These are phyloP conservation scores for Serranus cabrilla DNA, from an alignment of 2,797 vertebrate species.

Conservation along the genomic window DNA sequence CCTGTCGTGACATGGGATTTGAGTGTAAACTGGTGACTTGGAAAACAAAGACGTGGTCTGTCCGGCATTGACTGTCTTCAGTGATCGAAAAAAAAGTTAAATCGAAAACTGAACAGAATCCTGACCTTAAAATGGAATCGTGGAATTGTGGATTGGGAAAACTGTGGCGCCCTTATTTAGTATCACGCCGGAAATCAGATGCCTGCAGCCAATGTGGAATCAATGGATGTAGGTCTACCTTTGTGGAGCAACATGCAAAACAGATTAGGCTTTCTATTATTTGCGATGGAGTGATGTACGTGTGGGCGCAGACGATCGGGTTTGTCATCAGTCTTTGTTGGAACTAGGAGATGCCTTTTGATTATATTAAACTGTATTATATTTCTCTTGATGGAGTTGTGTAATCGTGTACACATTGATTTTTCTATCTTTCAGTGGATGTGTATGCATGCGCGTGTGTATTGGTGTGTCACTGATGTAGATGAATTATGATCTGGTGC, in stretches of 20 bases:
- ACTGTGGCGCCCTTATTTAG: slow-evolving; percentile 2
- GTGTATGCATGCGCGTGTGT: slow-evolving; percentile 45
- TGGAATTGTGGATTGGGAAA: slow-evolving; percentile 15
- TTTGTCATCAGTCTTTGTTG: slow-evolving; percentile 64
- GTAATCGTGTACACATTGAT: slow-evolving; percentile 74
- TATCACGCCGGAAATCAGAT: slow-evolving; percentile 46
- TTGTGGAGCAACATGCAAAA: slow-evolving; percentile 55
- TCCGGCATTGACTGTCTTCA: too few relatives aligned
- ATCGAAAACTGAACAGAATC: too few relatives aligned
- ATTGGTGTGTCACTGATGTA: slow-evolving; percentile 65
- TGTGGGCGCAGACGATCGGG: slow-evolving; percentile 46
- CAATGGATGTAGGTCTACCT: slow-evolving; percentile 50
- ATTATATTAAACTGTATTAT: slow-evolving; percentile 72
- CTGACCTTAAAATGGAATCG: not conserved
- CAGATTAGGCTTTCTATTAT: slow-evolving; percentile 59
- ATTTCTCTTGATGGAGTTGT: slow-evolving; percentile 73
- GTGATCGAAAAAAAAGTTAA: too few relatives aligned
- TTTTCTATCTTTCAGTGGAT: slow-evolving; percentile 63
- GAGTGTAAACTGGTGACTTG: too few relatives aligned
- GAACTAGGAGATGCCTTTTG: slow-evolving; percentile 60
- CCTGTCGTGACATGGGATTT: too few relatives aligned
- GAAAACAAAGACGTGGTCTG: too few relatives aligned
- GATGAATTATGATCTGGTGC: slow-evolving; percentile 77
- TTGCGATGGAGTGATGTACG: slow-evolving; percentile 47
- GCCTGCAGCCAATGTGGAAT: slow-evolving; percentile 28